Evolutionary conservation across 2,888 invertebrate genomes (phyloP), one percentile per base, ranked within the genome.

Genomic region (Mythimna albipuncta): DNA sequence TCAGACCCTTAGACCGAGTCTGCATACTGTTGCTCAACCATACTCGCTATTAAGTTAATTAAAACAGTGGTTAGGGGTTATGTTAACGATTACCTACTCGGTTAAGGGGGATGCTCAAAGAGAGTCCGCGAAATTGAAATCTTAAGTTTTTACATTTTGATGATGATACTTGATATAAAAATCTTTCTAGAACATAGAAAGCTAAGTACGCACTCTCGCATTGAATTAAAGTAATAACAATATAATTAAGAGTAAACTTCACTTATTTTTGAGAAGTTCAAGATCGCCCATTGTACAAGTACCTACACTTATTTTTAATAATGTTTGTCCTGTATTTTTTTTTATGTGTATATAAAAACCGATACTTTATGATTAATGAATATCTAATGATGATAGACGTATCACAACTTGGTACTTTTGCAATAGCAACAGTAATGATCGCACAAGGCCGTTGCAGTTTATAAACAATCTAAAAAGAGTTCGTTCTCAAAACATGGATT

Each of bases 31-130:
- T 78, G 44, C 83, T 55, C 54, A 69, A 83, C 64, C 59, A 67
- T 69, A 82, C 73, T 79, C 54, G 59, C 57, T 75, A 75, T 75
- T 75, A 79, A 70, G 71, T 68, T 67, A 68, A 83, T 83, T 68
- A 72, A n/a, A n/a, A 70, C 62, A 19, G 58, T 38, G 55, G 69
- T 63, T 72, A 75, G 59, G 66, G 72, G 32, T 75, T 72, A 72
- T 55, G 62, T 61, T 61, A 75, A 73, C 58, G 59, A 66, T 71
- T 63, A 55, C 59, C 38, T 41, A 75, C 64, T 72, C 38, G 62
- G 62, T 78, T 69, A 64, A 79, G 47, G 47, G 9, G 16, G 6
- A 44, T 44, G 44, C 13, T 44, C 41, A 41, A 41, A 47, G 47
- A 0, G 1, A 44, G 11, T 2, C 11, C 44, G 11, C 44, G 44